A percentile compares a stretch with the other conserved stretches of the same genome.
These are phyloP conservation scores for Syngnathus floridae DNA, from an alignment of 2,113 vertebrate genomes.

Conservation along the genomic window DNA sequence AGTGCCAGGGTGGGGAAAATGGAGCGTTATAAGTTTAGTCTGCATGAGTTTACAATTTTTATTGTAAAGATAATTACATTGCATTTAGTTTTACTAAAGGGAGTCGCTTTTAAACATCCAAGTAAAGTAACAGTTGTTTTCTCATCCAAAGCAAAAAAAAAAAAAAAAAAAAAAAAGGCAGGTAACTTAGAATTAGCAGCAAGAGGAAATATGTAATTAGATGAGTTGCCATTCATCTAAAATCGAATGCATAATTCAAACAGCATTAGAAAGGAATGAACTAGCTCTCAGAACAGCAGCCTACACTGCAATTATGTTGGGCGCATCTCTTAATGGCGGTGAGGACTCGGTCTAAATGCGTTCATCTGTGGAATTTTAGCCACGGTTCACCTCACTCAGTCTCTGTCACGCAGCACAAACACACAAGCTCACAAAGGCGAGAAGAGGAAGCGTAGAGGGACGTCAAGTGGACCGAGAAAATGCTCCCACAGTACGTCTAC, in stretches of 20 bases:
- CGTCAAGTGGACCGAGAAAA: neutral
- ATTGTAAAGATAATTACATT: neutral
- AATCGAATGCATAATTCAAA: constrained; percentile 43
- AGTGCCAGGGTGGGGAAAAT: no score
- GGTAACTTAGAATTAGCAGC: constrained; percentile 47
- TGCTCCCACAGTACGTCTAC: neutral
- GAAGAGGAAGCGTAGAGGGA: constrained; percentile 4
- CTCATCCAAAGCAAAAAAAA: neutral
- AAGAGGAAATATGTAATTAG: constrained; percentile 47
- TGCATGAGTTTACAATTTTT: no score
- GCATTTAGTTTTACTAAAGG: neutral
- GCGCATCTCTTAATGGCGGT: constrained; percentile 51
- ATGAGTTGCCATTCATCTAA: constrained; percentile 40
- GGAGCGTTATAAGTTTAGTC: neutral
- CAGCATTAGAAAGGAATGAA: constrained; percentile 39
- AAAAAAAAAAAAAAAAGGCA: neutral
- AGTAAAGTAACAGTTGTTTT: neutral
- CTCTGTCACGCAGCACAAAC: constrained; percentile 20
- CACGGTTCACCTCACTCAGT: constrained; percentile 58
- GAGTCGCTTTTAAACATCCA: constrained; percentile 1
- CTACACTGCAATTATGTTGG: constrained; percentile 60
- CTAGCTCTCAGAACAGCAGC: constrained; percentile 49
- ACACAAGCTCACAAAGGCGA: constrained; percentile 10
- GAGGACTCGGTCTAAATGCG: constrained; percentile 52
- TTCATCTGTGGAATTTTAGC: constrained; percentile 62